Percentiles rank a stretch among this genome's conserved stretches.
Evolutionary conservation across 2,888 invertebrate species (phyloP).

Genomic region (Linnaemya tessellans): DNA sequence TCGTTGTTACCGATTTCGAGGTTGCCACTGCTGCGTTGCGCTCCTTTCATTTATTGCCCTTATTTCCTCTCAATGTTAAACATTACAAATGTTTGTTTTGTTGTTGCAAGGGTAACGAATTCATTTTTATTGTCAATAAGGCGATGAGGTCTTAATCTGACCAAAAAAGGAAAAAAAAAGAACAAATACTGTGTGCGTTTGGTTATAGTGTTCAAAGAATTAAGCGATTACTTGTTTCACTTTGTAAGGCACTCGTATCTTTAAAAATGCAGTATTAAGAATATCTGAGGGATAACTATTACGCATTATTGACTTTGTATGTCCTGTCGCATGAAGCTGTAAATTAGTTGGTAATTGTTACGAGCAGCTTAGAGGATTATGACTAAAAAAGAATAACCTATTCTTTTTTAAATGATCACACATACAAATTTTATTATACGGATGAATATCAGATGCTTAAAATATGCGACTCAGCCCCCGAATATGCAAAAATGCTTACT

Average conservation of each 20-base stretch:
- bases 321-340: constrained; percentile 46
- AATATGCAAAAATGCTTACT: too few species aligned
- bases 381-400: neutral
- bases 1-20: constrained; percentile 58
- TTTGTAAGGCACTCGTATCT: constrained; percentile 26
- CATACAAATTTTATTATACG: too few species aligned
- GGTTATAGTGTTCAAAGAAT: neutral
- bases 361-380: constrained; percentile 6
- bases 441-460: too few species aligned
- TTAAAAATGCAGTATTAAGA: constrained; percentile 50
- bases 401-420: too few species aligned
- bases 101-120: constrained; percentile 62
- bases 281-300: constrained; percentile 61
- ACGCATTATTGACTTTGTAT: constrained; percentile 71
- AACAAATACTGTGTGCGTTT: constrained; percentile 15
- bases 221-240: neutral
- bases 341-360: constrained; percentile 63
- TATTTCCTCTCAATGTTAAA: constrained; percentile 20
- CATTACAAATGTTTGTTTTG: constrained; percentile 37
- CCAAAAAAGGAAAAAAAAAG: constrained; percentile 26
- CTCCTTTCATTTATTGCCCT: constrained; percentile 7
- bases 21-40: constrained; percentile 55
- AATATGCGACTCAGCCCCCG: too few species aligned
- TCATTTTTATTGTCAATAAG: constrained; percentile 59
- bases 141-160: constrained; percentile 69